Evolutionary conservation across 2,797 vertebrate species (phyloP).

Genomic region (Pangasius krempfi): DNA sequence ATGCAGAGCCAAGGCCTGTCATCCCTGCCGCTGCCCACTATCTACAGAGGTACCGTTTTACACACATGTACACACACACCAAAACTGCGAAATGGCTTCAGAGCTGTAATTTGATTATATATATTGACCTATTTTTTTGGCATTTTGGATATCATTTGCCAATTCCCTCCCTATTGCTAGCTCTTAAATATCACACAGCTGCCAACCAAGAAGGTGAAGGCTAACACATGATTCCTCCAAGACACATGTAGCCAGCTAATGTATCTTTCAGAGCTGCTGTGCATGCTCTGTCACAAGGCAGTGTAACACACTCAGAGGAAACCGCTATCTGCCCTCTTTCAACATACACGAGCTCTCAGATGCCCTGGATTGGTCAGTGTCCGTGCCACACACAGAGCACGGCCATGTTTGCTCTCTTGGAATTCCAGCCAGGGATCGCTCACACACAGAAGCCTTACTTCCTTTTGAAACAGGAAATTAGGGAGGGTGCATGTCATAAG

Average conservation of each 20-base stretch:
- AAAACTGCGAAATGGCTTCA: neutral
- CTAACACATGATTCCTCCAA: neutral
- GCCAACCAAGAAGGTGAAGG: neutral
- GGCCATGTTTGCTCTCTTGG: neutral
- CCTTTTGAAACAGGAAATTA: neutral
- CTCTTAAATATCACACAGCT: neutral
- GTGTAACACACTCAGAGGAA: neutral
- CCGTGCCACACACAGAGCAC: neutral
- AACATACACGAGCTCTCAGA: neutral
- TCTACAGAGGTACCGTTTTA: conserved; percentile 60
- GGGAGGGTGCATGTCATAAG: neutral
- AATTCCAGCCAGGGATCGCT: neutral
- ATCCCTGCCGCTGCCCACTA: conserved; percentile 84
- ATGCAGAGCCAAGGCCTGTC: conserved; percentile 96
- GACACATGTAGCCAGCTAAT: neutral
- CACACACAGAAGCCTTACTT: neutral
- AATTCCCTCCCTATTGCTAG: neutral
- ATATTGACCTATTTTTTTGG: neutral
- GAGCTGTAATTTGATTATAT: neutral
- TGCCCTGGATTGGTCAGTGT: neutral
- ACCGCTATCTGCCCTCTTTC: neutral
- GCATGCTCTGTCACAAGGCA: no score
- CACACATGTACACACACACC: neutral
- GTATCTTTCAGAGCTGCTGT: neutral
- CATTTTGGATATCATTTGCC: neutral